Conservation (phyloP, 2,797 vertebrate species). For the Tangara arthus region DNA sequence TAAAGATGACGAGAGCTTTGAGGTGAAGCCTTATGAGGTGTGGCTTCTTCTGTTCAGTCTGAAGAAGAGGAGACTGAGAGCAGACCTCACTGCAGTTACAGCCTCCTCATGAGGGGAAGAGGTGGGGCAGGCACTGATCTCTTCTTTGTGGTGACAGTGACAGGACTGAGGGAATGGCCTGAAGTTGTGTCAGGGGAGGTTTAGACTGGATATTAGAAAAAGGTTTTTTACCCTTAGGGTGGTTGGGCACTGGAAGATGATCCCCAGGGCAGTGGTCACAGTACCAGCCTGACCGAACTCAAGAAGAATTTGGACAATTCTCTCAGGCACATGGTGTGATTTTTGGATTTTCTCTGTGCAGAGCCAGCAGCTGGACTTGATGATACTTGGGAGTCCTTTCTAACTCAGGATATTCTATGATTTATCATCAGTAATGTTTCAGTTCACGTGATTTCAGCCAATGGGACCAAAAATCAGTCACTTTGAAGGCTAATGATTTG, state of each 20-base stretch:
- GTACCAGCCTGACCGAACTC: background rate
- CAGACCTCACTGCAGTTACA: background rate
- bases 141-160: too few relatives aligned
- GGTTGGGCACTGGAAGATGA: too few relatives aligned
- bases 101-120: background rate
- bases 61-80: background rate
- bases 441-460: background rate
- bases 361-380: background rate
- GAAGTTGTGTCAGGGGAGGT: background rate
- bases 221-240: accelerated
- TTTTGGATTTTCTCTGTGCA: background rate
- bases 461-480: background rate
- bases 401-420: background rate
- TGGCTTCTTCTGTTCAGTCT: background rate
- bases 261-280: background rate
- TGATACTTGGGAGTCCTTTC: background rate
- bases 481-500: background rate
- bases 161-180: background rate
- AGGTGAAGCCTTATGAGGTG: background rate
- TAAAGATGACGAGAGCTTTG: background rate
- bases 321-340: background rate
- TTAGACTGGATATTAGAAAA: background rate
- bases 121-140: accelerated
- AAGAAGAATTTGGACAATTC: background rate
- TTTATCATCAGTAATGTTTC: background rate